phyloP scores from a whole-genome alignment of 2,888 invertebrate species.

The Melolontha melolontha region DNA sequence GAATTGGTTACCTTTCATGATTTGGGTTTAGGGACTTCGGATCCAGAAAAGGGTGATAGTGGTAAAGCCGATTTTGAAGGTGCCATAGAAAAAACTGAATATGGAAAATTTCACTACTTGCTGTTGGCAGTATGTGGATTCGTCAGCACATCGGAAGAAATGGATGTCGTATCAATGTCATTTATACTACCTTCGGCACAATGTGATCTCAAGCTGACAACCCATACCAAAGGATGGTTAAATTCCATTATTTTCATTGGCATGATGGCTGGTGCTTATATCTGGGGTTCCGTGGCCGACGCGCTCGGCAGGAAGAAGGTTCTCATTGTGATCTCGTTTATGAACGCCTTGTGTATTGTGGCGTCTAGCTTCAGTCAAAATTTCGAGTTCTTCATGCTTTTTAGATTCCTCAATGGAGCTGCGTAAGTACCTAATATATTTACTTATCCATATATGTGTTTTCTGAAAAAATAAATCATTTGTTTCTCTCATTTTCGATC shows the following conservation, averaged over 20 bases:
- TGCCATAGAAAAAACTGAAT: constrained; percentile 88
- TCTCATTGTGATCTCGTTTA: constrained; percentile 88
- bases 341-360: constrained; percentile 91
- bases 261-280: constrained; percentile 96
- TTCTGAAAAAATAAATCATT: too few relatives aligned
- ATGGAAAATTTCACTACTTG: constrained; percentile 91
- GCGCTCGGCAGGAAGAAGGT: constrained; percentile 88
- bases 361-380: constrained; percentile 91
- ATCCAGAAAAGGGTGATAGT: constrained; percentile 59
- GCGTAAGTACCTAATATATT: constrained; percentile 78
- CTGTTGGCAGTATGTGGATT: constrained; percentile 92
- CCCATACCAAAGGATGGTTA: constrained; percentile 85
- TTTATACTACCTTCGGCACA: constrained; percentile 94
- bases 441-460: not conserved
- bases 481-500: too few relatives aligned
- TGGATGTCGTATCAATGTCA: constrained; percentile 96
- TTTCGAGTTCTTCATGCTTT: constrained; percentile 89
- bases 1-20: constrained; percentile 50
- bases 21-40: constrained; percentile 37
- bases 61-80: constrained; percentile 89
- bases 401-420: constrained; percentile 92
- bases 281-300: constrained; percentile 93
- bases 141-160: constrained; percentile 94
- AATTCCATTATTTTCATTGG: constrained; percentile 74
- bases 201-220: constrained; percentile 89